These are phyloP conservation scores for Ennomos fuscantarius DNA, from an alignment of 2,888 invertebrate species.

Conservation along the genomic window DNA sequence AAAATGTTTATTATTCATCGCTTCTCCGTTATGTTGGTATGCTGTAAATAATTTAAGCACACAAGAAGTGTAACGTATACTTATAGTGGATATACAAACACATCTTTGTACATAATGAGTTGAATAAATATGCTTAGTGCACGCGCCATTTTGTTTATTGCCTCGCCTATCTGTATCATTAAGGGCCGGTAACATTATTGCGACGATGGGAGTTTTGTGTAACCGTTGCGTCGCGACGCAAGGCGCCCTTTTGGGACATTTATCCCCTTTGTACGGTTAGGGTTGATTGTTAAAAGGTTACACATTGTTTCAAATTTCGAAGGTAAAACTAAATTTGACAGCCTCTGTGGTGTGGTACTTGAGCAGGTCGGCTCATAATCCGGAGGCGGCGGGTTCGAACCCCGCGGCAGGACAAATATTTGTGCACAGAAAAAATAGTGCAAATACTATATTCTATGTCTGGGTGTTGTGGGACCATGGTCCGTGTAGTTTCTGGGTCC, in stretches of 20 bases:
- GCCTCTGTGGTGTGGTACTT: no score
- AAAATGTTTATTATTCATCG: not conserved
- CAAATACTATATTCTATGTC: no score
- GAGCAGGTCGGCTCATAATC: no score
- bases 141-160: slow-evolving; percentile 67
- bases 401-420: no score
- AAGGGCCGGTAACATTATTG: slow-evolving; percentile 44
- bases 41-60: slow-evolving; percentile 52
- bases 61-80: slow-evolving; percentile 54
- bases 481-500: no score
- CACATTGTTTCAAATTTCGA: not conserved
- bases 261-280: slow-evolving; percentile 14
- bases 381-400: no score
- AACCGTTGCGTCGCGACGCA: slow-evolving; percentile 26
- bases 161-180: slow-evolving; percentile 30
- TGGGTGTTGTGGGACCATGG: no score
- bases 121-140: slow-evolving; percentile 60
- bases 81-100: slow-evolving; percentile 49
- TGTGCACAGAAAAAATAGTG: no score
- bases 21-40: slow-evolving; percentile 43
- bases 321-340: slow-evolving; percentile 1
- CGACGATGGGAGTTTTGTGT: slow-evolving; percentile 31
- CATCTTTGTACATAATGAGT: slow-evolving; percentile 57
- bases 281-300: slow-evolving; percentile 29
- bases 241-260: slow-evolving; percentile 30